Conservation (phyloP, 2,888 invertebrate genomes). For the Xestia rhomboidea region DNA sequence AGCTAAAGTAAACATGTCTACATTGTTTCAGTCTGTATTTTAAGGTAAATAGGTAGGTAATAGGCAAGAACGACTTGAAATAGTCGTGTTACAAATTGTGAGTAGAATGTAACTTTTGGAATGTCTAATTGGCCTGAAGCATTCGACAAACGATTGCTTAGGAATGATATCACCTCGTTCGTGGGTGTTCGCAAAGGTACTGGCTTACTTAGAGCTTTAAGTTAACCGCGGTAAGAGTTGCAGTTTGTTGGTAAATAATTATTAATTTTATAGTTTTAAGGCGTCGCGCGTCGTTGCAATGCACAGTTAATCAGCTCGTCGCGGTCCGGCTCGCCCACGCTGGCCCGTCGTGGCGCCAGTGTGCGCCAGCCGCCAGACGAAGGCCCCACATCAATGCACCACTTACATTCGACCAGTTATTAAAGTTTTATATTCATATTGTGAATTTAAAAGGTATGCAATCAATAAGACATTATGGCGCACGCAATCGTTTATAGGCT, state of each 20-base stretch:
- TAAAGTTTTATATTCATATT: slow-evolving; percentile 70
- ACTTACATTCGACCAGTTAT: slow-evolving; percentile 73
- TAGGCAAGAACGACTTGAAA: slow-evolving; percentile 30
- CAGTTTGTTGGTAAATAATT: slow-evolving; percentile 70
- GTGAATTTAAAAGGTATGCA: slow-evolving; percentile 65
- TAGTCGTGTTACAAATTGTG: slow-evolving; percentile 13
- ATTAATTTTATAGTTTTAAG: slow-evolving; percentile 75
- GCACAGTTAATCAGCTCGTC: slow-evolving; percentile 82
- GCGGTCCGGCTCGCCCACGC: slow-evolving; percentile 84
- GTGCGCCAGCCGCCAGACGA: slow-evolving; percentile 71
- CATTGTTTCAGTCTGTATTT: slow-evolving; percentile 3
- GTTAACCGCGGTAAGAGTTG: slow-evolving; percentile 49
- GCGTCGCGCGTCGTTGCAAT: slow-evolving; percentile 75
- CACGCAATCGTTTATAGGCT: slow-evolving; percentile 41
- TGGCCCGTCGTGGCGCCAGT: slow-evolving; percentile 70
- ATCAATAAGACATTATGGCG: slow-evolving; percentile 51
- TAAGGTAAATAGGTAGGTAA: slow-evolving; percentile 18
- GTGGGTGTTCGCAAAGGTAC: slow-evolving; percentile 63
- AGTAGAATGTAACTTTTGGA: slow-evolving; percentile 38
- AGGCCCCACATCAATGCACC: slow-evolving; percentile 70
- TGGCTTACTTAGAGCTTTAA: slow-evolving; percentile 52
- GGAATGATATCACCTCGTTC: slow-evolving; percentile 55
- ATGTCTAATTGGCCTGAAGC: slow-evolving; percentile 53
- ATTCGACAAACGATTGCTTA: slow-evolving; percentile 48
- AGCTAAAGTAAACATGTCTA: background rate